phyloP scores from a whole-genome alignment of 2,888 invertebrate species.

The Creontiades dilutus region DNA sequence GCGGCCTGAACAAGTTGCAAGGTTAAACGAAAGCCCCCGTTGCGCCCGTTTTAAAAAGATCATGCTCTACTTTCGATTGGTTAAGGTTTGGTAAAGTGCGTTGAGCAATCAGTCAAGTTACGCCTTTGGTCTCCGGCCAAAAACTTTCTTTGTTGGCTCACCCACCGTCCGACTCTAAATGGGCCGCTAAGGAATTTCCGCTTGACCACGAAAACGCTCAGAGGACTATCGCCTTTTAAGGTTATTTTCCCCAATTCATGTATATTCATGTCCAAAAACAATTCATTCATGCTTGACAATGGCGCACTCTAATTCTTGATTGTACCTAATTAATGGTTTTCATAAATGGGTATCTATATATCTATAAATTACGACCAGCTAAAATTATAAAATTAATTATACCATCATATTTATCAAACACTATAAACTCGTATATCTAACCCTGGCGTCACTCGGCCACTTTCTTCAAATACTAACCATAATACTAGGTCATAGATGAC shows the following conservation, averaged over 20 bases:
- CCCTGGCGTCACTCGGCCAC: no score
- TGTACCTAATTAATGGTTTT: no score
- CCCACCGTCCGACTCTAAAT: background rate
- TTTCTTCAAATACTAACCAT: no score
- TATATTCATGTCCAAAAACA: no score
- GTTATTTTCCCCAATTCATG: background rate
- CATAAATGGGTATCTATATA: no score
- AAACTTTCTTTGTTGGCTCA: conserved; percentile 69
- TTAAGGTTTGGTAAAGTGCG: conserved; percentile 64
- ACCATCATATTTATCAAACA: no score
- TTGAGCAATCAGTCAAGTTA: conserved; percentile 68
- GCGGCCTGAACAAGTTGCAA: conserved; percentile 28
- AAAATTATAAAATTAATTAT: no score
- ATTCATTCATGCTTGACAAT: no score
- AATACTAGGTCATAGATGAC: no score
- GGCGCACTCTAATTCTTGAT: no score
- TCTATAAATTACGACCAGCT: no score
- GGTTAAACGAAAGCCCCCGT: conserved; percentile 56
- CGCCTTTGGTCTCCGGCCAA: conserved; percentile 65
- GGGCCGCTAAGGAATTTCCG: conserved; percentile 46
- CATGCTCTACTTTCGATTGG: conserved; percentile 66
- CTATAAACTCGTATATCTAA: no score
- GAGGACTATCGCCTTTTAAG: background rate
- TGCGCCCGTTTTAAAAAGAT: conserved; percentile 49
- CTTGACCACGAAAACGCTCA: background rate